phyloP scores from a whole-genome alignment of 2,113 vertebrate species.

The Columba janthina region DNA sequence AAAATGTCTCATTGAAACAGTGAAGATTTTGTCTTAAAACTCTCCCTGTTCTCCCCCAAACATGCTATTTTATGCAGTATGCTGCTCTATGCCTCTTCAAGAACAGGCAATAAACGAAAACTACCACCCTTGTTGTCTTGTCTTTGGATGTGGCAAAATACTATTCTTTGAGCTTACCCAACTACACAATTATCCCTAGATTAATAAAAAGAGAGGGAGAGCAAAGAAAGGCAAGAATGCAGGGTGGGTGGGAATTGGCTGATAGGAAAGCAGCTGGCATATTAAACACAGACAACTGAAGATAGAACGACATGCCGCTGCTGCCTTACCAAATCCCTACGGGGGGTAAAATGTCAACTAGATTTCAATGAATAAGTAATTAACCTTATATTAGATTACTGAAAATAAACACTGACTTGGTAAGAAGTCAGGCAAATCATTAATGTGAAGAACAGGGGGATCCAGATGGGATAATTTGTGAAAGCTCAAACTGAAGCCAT shows the following conservation, averaged over 20 bases:
- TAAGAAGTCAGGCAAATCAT: not conserved
- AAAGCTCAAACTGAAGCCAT: not conserved
- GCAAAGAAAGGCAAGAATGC: conserved; percentile 63
- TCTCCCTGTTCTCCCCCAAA: not conserved
- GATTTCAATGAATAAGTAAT: conserved; percentile 38
- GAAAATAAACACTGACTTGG: not conserved
- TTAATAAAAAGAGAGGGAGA: conserved; percentile 50
- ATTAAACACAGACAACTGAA: conserved; percentile 1
- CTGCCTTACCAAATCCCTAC: conserved; percentile 24
- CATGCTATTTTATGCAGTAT: not conserved
- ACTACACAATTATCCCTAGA: conserved; percentile 39
- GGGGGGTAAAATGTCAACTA: not conserved
- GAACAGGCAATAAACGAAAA: not conserved
- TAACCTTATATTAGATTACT: not conserved
- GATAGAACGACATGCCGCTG: not conserved
- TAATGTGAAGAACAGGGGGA: not conserved
- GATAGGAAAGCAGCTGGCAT: conserved; percentile 61
- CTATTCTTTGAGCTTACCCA: conserved; percentile 29
- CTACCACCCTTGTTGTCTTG: conserved; percentile 33
- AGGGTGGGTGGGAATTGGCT: conserved; percentile 30
- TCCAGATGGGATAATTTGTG: not conserved
- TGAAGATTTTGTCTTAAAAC: not conserved
- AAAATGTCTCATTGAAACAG: not conserved
- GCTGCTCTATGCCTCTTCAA: conserved; percentile 7
- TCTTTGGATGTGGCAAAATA: conserved; percentile 62